Evolutionary conservation across 2,113 vertebrate species (phyloP).

Genomic region (Periophthalmus modestus): DNA sequence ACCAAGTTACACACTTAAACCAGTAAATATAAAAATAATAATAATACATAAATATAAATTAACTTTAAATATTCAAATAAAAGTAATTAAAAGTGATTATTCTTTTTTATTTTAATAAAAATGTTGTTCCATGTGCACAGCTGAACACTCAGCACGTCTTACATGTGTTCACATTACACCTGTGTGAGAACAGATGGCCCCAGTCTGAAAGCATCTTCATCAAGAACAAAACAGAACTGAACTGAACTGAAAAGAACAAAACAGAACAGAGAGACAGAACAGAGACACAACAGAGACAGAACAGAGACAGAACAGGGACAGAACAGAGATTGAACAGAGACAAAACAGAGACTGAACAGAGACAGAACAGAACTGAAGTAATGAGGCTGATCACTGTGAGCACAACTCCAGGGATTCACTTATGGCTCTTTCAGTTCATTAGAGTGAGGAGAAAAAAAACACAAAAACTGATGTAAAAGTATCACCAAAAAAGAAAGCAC

Average conservation of each 20-base stretch:
- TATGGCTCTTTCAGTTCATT: conserved; percentile 42
- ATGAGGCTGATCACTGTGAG: conserved; percentile 20
- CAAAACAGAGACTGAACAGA: not conserved
- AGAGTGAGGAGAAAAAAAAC: conserved; percentile 40
- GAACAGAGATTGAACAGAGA: not conserved
- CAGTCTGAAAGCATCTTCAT: conserved; percentile 51
- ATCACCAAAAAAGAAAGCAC: not conserved
- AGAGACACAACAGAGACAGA: conserved; percentile 3
- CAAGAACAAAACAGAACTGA: conserved; percentile 1
- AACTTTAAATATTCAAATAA: too few relatives aligned
- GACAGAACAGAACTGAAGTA: conserved; percentile 23
- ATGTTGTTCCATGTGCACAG: not conserved
- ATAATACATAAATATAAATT: too few relatives aligned
- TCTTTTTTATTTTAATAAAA: too few relatives aligned
- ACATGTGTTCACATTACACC: conserved; percentile 32
- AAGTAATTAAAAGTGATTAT: too few relatives aligned
- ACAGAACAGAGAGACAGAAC: not conserved
- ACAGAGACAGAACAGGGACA: not conserved
- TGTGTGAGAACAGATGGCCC: conserved; percentile 41
- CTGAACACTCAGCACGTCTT: not conserved
- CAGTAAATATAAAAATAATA: too few relatives aligned
- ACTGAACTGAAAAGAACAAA: conserved; percentile 6
- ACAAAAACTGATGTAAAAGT: conserved; percentile 38
- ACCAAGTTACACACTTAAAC: too few relatives aligned
- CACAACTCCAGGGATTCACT: conserved; percentile 29